These are phyloP conservation scores for Aphis craccivora DNA, from an alignment of 1,140 invertebrate species.

Conservation along the genomic window DNA sequence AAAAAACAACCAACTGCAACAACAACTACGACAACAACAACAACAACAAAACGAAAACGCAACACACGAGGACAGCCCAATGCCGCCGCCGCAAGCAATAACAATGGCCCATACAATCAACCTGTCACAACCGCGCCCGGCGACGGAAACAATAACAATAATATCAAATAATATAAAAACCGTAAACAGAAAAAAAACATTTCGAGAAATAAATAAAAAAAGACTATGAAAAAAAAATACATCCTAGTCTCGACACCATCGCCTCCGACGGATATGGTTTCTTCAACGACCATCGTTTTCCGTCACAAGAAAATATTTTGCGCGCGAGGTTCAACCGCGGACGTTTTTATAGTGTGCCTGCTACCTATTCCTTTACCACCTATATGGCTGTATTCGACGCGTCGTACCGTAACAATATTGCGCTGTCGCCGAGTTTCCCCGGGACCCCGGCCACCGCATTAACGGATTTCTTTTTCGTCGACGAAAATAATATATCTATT, in stretches of 20 bases:
- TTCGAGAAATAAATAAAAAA: background rate
- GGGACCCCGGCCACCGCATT: too few relatives aligned
- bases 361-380: too few relatives aligned
- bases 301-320: background rate
- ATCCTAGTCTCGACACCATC: background rate
- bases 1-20: background rate
- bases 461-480: too few relatives aligned
- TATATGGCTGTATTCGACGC: background rate
- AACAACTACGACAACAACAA: background rate
- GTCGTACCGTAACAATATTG: background rate
- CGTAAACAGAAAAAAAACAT: background rate
- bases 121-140: background rate
- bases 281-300: background rate
- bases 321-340: background rate
- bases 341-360: background rate
- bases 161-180: background rate
- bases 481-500: too few relatives aligned
- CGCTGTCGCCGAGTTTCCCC: too few relatives aligned
- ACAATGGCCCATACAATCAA: conserved; percentile 30
- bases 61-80: background rate
- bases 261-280: background rate
- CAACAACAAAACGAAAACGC: background rate
- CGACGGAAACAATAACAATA: background rate
- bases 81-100: background rate
- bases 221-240: background rate